These are phyloP conservation scores for Melanotaenia maccullochi DNA, from an alignment of 2,797 vertebrate species.

Conservation along the genomic window DNA sequence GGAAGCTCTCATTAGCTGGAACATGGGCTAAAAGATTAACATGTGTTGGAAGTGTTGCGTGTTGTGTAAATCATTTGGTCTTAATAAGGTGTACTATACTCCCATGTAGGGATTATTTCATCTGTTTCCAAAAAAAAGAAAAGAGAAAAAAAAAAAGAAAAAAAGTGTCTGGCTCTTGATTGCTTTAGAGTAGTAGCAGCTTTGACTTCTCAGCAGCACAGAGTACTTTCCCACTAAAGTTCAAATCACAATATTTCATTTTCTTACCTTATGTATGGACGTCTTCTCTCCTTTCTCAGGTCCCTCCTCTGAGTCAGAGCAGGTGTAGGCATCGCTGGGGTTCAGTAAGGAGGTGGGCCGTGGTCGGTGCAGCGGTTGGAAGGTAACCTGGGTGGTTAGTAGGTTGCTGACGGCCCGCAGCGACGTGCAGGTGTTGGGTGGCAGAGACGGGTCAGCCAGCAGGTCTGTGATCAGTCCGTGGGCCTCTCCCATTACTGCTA, in stretches of 20 bases:
- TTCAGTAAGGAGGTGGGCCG: constrained; percentile 80
- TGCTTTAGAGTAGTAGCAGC: constrained; percentile 36
- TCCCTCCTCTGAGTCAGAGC: constrained; percentile 93
- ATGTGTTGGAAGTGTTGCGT: constrained; percentile 57
- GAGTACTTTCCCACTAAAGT: constrained; percentile 9
- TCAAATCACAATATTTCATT: constrained; percentile 18
- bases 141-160: constrained; percentile 21
- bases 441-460: constrained; percentile 93
- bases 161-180: constrained; percentile 25
- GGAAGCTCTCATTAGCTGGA: constrained; percentile 73
- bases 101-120: constrained; percentile 62
- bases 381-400: constrained; percentile 94
- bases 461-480: constrained; percentile 97
- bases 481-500: constrained; percentile 98
- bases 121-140: constrained; percentile 18
- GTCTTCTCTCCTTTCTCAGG: constrained; percentile 92
- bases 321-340: constrained; percentile 86
- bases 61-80: constrained; percentile 70
- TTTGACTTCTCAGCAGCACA: constrained; percentile 23
- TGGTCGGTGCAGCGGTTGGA: constrained; percentile 93
- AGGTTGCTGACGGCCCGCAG: constrained; percentile 96
- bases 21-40: constrained; percentile 70
- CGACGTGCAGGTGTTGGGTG: constrained; percentile 93
- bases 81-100: constrained; percentile 50
- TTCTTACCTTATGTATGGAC: constrained; percentile 90